phyloP scores from a whole-genome alignment of 2,797 vertebrate genomes.

The Gymnoscopelus braueri region DNA sequence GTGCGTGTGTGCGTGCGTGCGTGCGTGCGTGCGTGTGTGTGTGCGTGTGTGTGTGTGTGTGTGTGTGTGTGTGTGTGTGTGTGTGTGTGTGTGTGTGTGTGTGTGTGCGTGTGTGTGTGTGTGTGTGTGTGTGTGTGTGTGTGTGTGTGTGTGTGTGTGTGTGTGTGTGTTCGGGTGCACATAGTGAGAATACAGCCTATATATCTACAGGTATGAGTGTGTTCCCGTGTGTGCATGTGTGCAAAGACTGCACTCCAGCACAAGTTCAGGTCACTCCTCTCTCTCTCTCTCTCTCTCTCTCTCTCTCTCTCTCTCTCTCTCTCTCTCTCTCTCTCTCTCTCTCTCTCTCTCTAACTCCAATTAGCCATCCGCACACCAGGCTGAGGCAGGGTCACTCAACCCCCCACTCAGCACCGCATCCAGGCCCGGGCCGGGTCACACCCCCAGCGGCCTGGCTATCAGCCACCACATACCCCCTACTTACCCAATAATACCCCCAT shows the following conservation, averaged over 20 bases:
- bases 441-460: slow-evolving; percentile 45
- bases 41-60: not conserved
- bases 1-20: slow-evolving; percentile 4
- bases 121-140: slow-evolving; percentile 5
- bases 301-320: not conserved
- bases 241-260: slow-evolving; percentile 41
- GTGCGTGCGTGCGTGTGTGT: slow-evolving; percentile 9
- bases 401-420: slow-evolving; percentile 2
- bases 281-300: not conserved
- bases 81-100: not conserved
- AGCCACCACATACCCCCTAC: slow-evolving; percentile 25
- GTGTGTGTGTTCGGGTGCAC: not conserved
- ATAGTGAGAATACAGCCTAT: not conserved
- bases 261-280: slow-evolving; percentile 21
- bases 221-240: slow-evolving; percentile 29
- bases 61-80: not conserved
- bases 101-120: slow-evolving; percentile 16
- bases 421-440: slow-evolving; percentile 33
- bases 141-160: slow-evolving; percentile 14
- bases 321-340: slow-evolving; percentile 1
- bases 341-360: slow-evolving; percentile 39
- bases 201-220: not conserved
- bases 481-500: slow-evolving; percentile 25
- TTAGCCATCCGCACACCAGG: slow-evolving; percentile 49
- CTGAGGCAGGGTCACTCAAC: slow-evolving; percentile 31